These are phyloP conservation scores for Pomacea canaliculata DNA, from an alignment of 2,888 invertebrate species.

Conservation along the genomic window DNA sequence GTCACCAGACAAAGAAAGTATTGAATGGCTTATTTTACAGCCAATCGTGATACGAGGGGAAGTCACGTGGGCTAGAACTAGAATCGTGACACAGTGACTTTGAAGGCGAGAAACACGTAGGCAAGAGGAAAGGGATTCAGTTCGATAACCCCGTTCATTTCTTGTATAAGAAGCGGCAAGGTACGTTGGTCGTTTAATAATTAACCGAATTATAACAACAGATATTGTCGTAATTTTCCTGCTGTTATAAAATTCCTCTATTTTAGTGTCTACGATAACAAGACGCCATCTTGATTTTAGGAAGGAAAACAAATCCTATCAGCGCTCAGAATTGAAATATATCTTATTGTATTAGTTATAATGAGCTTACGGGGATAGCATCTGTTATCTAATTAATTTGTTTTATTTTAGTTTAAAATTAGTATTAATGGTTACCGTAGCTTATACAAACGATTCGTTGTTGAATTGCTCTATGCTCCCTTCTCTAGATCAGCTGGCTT, in stretches of 20 bases:
- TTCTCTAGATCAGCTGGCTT: no score
- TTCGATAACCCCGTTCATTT: not conserved
- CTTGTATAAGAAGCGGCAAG: constrained; percentile 2
- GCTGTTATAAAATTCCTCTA: not conserved
- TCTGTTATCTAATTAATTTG: no score
- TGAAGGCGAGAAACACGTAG: constrained; percentile 32
- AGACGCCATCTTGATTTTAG: constrained; percentile 28
- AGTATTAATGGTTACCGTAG: no score
- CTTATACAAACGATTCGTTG: no score
- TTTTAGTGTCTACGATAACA: constrained; percentile 1
- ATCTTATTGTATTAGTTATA: not conserved
- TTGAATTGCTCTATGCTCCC: no score
- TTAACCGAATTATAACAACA: no score
- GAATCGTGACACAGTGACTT: constrained; percentile 41
- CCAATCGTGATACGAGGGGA: constrained; percentile 27
- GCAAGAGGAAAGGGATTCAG: constrained; percentile 16
- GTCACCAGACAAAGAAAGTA: constrained; percentile 19
- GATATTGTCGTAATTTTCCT: not conserved
- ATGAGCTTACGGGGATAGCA: no score
- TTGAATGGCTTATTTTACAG: constrained; percentile 11
- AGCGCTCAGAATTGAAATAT: not conserved
- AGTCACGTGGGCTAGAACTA: constrained; percentile 36
- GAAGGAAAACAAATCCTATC: constrained; percentile 13
- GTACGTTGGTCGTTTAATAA: not conserved
- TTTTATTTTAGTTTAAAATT: no score